A percentile compares a stretch with the other conserved stretches of the same genome.
These are phyloP conservation scores for Chrysopilus asiliformis DNA, from an alignment of 2,888 invertebrate species.

Conservation along the genomic window DNA sequence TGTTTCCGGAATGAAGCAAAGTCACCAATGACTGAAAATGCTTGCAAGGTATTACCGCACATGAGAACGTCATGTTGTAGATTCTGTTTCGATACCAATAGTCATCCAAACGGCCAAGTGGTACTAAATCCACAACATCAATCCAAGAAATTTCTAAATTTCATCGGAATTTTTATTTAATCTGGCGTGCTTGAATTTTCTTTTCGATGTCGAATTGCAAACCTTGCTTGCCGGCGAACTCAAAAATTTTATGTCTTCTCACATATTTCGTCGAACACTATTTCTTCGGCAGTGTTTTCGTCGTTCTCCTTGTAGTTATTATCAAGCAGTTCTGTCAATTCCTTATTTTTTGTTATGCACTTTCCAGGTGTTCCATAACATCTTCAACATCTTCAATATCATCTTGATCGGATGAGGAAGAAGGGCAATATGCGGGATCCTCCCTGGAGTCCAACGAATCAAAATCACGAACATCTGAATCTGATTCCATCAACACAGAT, in stretches of 20 bases:
- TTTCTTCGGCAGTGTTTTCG: background rate
- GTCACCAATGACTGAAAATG: constrained; percentile 16
- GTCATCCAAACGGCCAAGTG: constrained; percentile 12
- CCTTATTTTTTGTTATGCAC: background rate
- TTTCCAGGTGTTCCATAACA: background rate
- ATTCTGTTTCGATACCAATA: constrained; percentile 15
- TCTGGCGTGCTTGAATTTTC: constrained; percentile 12
- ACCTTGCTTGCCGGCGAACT: no score
- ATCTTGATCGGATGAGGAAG: background rate
- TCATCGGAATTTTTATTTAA: constrained; percentile 16
- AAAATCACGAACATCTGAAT: background rate
- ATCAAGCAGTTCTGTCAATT: background rate
- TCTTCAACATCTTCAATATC: background rate
- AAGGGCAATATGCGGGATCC: background rate
- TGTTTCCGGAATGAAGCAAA: constrained; percentile 7
- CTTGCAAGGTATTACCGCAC: constrained; percentile 14
- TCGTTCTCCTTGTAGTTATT: background rate
- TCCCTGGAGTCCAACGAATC: background rate
- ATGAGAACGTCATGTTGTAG: constrained; percentile 14
- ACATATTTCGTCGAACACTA: background rate
- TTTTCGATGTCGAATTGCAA: no score
- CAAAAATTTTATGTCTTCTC: no score
- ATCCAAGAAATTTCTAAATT: constrained; percentile 17
- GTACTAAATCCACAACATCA: constrained; percentile 16
- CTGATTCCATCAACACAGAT: background rate